Evolutionary conservation across 1,140 invertebrate genomes (phyloP), one percentile per base, ranked within the genome.

Genomic region (Dinoponera quadriceps): DNA sequence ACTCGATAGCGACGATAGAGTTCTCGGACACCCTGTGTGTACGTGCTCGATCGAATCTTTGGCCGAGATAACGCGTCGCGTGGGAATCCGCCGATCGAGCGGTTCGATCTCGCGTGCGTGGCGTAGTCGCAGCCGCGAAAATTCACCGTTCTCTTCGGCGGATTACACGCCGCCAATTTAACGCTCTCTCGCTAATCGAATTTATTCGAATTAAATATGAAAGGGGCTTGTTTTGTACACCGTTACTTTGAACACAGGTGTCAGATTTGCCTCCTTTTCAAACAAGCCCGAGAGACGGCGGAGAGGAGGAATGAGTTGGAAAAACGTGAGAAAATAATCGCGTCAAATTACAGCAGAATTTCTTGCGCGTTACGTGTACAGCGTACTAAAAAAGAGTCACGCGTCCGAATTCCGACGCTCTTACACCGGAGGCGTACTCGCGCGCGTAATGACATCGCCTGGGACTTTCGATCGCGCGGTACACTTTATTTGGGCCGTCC

Each of bases 11-110:
- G 11, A 33, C 0, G 20, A 11, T 38, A 77, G n/a, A n/a, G 29
- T n/a, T 22, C 20, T 0, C 3, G 44, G 14, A 44, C 49, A 68
- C 33, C 44, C 18, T 55, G 7, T 38, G 7, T 38, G 9, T 13
- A 55, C 18, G 22, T 68, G 49, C 55, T 2, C 18, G 29, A 20
- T 55, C 14, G 29, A 78, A 78, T 55, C 63, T 68, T 68, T 22
- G 33, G n/a, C 38, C 62, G 25, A 68, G 62, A 78, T 78, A 68
- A 78, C 33, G 44, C 18, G 22, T 68, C 22, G 65, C 65, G 63
- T 69, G 63, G 18, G 75, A 78, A 78, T 78, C 29, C 25, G 22
- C 25, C 20, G 75, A 69, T 78, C 75, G 75, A 69, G 33, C 33
- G 22, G 33, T 69, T 78, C 54, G 49, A 65, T 44, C 38, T 66